Conservation (phyloP, 2,797 vertebrate genomes). For the Cossypha niveicapilla region DNA sequence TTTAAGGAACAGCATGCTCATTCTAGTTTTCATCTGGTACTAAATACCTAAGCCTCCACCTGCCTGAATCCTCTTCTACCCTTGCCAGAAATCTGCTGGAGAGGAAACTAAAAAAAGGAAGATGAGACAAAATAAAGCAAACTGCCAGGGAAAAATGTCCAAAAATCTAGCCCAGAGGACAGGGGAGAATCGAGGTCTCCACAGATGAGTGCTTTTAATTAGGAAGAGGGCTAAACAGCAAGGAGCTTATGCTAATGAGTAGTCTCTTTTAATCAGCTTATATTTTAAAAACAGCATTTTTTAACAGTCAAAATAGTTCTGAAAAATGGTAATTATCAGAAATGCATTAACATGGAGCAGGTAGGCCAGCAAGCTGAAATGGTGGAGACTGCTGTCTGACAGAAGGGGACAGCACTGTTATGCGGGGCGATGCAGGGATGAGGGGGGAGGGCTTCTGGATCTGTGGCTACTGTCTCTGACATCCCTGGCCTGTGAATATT, state of each 20-base stretch:
- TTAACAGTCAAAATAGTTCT: constrained; percentile 79
- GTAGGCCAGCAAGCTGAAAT: constrained; percentile 36
- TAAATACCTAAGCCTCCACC: constrained; percentile 28
- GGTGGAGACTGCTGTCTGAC: constrained; percentile 20
- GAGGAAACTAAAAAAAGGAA: constrained; percentile 54
- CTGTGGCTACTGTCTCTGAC: not conserved
- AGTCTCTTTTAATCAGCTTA: constrained; percentile 92
- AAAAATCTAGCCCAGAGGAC: constrained; percentile 68
- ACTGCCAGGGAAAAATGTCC: constrained; percentile 68
- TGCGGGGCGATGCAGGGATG: accelerated
- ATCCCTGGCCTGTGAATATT: not conserved
- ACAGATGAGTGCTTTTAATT: constrained; percentile 98
- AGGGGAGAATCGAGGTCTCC: constrained; percentile 82
- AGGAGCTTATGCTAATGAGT: constrained; percentile 91
- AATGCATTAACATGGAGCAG: constrained; percentile 61
- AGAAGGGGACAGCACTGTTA: not conserved
- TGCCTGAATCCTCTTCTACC: not conserved
- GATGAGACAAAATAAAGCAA: constrained; percentile 61
- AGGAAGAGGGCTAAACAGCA: constrained; percentile 84
- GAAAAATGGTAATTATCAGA: constrained; percentile 79
- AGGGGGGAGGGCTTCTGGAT: not conserved
- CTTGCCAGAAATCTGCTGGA: constrained; percentile 39
- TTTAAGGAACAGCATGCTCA: constrained; percentile 17
- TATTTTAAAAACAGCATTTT: constrained; percentile 72
- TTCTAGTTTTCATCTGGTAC: not conserved